Base-by-base conservation (phyloP, 2,113 vertebrate species). In the Poeciliopsis occidentalis region DNA sequence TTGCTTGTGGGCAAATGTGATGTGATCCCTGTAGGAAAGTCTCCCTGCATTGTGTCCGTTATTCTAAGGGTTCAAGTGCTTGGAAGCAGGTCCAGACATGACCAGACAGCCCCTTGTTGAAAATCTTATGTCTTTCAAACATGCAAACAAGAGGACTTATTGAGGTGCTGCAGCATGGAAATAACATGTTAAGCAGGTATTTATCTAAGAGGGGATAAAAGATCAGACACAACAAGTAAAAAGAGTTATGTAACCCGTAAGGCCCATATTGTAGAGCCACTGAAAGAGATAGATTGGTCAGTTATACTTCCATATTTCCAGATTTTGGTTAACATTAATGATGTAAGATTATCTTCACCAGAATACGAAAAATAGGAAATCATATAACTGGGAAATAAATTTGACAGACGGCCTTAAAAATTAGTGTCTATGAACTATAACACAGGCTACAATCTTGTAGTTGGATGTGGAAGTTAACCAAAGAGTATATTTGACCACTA, bases 241-340 rank as follows among this genome's bases (percentile, higher is more conserved):
- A 64, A 32, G 30, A 19, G 30, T 24, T 3, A 32, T 47, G 39
- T 29, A 61, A 73, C 41, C 63, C 78, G 44, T 29, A 54, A 54
- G 22, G 71, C 61, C 34, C 60, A 65, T 31, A 30, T 62, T 47
- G 69, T 34, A 71, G 51, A 69, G 26, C 71, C n/a, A 67, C 29
- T 66, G 30, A 47, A 61, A 60, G 32, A 15, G 41, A 67, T 27
- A 44, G 26, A 62, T 30, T 82, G 84, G 34, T 73, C 63, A 29
- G 77, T 86, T 64, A 75, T 80, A 82, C 80, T 81, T 57, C 41
- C n/a, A 51, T 82, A 77, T 77, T 79, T 68, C 24, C 76, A 78
- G 86, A 66, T 67, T 69, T 54, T 64, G 24, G 60, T 75, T 64
- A 62, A 65, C 22, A 31, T 78, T 62, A 41, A 85, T 79, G 29